These are phyloP conservation scores for Euplagia quadripunctaria DNA, from an alignment of 2,888 invertebrate genomes.

Conservation along the genomic window DNA sequence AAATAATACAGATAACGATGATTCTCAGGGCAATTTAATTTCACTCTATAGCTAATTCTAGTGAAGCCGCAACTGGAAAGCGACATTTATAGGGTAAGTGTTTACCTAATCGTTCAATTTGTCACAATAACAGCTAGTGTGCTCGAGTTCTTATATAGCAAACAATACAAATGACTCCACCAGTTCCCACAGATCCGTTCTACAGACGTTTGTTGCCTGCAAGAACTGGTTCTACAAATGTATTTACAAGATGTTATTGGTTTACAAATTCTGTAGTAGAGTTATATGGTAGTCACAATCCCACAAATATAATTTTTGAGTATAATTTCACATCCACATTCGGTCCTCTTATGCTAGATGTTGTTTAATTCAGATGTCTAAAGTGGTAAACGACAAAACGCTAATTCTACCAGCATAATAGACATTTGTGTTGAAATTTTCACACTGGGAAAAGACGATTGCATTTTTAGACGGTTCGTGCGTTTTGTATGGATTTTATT, in stretches of 20 bases:
- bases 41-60: no score
- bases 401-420: neutral
- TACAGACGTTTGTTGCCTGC: constrained; percentile 23
- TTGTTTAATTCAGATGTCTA: neutral
- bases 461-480: neutral
- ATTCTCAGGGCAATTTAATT: no score
- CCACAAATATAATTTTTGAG: constrained; percentile 1
- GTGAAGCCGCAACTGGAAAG: neutral
- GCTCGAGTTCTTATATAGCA: constrained; percentile 7
- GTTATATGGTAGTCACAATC: constrained; percentile 34
- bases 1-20: no score
- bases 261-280: constrained; percentile 17
- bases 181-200: constrained; percentile 32
- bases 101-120: neutral
- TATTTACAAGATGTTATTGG: constrained; percentile 41
- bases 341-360: neutral
- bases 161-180: constrained; percentile 19
- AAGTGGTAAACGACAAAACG: neutral
- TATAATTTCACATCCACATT: no score
- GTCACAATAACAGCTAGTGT: constrained; percentile 4
- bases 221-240: constrained; percentile 36
- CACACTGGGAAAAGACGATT: no score
- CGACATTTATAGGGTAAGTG: neutral
- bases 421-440: neutral
- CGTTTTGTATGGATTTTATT: no score